Base-by-base conservation (phyloP, 2,797 vertebrate species). In the Serranus cabrilla region DNA sequence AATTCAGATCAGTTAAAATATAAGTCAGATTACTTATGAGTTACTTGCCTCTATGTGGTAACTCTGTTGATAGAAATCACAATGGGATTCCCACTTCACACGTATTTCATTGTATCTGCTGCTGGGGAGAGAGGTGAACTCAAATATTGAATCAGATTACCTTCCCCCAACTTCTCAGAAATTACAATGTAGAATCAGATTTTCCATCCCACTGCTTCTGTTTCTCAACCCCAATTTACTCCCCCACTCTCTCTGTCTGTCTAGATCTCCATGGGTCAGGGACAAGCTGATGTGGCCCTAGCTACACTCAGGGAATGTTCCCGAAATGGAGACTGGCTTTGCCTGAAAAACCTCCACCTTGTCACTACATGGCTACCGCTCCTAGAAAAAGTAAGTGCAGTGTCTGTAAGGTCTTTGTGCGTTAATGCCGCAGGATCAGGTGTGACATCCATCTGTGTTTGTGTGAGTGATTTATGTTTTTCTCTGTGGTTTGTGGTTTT, bases 181-280 rank as follows among this genome's bases (percentile, higher is more conserved):
- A 78, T 71, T 58, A 71, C 45, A 67, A 76, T 74, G 31, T 27
- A 55, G 31, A 82, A 84, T 76, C 23, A 42, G n/a, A 82, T 87
- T 65, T 78, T 83, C 34, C 55, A 68, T 76, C 46, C 34, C 46
- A 73, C 39, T 73, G 75, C 74, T 43, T 80, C 57, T 71, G 67
- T 78, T 73, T 74, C 59, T 72, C 31, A 7, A 27, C 40, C n/a
- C 57, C 12, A 18, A 8, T 47, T 23, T 2, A 18, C n/a, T 55
- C 45, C 11, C 14, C 21, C 2, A 11, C 31, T 60, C 31, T 70
- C 37, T 74, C 51, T 85, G 40, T 86, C 81, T 85, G 68, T 87
- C 47, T 87, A 99, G 98, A 96, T 99, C 91, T 98, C 98, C 14
- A 98, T 99, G 98, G 98, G 98, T 74, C 98, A 99, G 90, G 98